Evolutionary conservation across 2,888 invertebrate species (phyloP).

Genomic region (Epicampocera succincta): DNA sequence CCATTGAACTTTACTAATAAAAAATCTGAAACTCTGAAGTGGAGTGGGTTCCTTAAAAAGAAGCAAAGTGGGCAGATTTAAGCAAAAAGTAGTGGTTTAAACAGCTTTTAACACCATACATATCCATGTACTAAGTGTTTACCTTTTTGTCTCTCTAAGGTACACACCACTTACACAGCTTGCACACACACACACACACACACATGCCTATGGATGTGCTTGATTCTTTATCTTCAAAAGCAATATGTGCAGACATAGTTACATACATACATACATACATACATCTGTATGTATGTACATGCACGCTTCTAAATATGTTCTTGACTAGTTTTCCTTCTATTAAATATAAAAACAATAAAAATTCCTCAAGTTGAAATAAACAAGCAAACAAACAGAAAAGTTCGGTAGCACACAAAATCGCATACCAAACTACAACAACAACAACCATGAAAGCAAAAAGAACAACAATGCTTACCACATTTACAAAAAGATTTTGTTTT

Average conservation of each 20-base stretch:
- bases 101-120: slow-evolving; percentile 65
- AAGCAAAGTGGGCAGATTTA: slow-evolving; percentile 60
- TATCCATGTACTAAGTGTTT: slow-evolving; percentile 58
- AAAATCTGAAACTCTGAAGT: slow-evolving; percentile 47
- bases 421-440: slow-evolving; percentile 55
- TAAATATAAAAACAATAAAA: slow-evolving; percentile 64
- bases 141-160: slow-evolving; percentile 56
- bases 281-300: background rate
- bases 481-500: slow-evolving; percentile 35
- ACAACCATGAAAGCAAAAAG: slow-evolving; percentile 22
- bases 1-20: slow-evolving; percentile 59
- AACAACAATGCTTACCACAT: slow-evolving; percentile 4
- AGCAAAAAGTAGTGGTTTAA: slow-evolving; percentile 62
- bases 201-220: too few species aligned
- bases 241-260: too few species aligned
- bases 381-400: slow-evolving; percentile 48
- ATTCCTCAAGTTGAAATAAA: slow-evolving; percentile 60
- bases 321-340: slow-evolving; percentile 62
- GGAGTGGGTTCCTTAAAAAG: slow-evolving; percentile 63
- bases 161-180: slow-evolving; percentile 19
- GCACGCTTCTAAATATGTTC: background rate
- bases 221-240: too few species aligned
- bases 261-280: background rate
- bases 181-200: slow-evolving; percentile 7
- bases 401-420: slow-evolving; percentile 65